Conservation (phyloP, 2,113 vertebrate species). For the Pimephales promelas region DNA sequence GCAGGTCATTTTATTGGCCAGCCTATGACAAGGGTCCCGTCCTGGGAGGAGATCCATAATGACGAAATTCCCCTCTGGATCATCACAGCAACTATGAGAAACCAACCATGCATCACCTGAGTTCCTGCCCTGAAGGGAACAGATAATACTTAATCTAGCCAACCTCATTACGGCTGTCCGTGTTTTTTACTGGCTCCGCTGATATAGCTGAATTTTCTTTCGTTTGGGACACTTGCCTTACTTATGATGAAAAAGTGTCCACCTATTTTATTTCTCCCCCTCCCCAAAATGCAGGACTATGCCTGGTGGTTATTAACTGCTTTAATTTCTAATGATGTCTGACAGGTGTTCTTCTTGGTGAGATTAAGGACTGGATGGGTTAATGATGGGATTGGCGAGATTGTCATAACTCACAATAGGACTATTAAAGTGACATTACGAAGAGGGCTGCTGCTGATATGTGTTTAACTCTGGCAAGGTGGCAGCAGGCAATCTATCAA, state of each 20-base stretch:
- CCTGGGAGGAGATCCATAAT: conserved; percentile 45
- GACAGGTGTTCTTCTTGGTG: conserved; percentile 70
- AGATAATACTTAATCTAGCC: conserved; percentile 67
- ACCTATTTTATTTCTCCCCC: conserved; percentile 54
- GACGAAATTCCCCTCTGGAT: conserved; percentile 26
- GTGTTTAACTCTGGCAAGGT: conserved; percentile 64
- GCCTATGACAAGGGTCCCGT: conserved; percentile 51
- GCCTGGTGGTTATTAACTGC: conserved; percentile 68
- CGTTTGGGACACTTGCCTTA: conserved; percentile 26
- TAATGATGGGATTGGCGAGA: conserved; percentile 70
- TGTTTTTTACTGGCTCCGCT: conserved; percentile 65
- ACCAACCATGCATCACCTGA: conserved; percentile 60
- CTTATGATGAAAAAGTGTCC: conserved; percentile 64
- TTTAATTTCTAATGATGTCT: conserved; percentile 71
- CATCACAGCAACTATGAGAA: neutral
- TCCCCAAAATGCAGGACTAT: conserved; percentile 19
- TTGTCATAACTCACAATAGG: conserved; percentile 77
- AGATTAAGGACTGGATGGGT: conserved; percentile 71
- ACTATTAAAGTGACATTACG: conserved; percentile 74
- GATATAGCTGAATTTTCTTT: conserved; percentile 44
- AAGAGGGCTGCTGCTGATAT: conserved; percentile 64
- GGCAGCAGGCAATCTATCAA: conserved; percentile 57
- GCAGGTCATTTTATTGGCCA: conserved; percentile 42
- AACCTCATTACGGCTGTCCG: conserved; percentile 68
- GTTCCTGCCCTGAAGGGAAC: conserved; percentile 60